These are phyloP conservation scores for Anguilla marmorata DNA, from an alignment of 2,797 vertebrate genomes.

Conservation along the genomic window DNA sequence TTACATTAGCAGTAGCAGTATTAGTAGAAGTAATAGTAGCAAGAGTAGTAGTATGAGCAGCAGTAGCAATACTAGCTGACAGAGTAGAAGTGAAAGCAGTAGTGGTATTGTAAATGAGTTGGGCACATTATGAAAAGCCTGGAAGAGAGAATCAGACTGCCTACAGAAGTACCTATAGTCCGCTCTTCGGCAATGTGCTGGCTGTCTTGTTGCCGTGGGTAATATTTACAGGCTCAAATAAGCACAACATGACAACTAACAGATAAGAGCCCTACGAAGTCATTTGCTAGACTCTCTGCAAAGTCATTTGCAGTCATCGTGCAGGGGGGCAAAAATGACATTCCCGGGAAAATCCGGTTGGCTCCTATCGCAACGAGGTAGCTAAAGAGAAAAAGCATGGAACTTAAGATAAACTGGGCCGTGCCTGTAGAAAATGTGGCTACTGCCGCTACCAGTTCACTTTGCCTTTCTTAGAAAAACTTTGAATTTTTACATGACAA, in stretches of 20 bases:
- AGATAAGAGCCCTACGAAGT: conserved; percentile 56
- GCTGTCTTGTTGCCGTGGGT: conserved; percentile 31
- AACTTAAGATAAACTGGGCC: conserved; percentile 15
- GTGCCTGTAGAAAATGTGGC: conserved; percentile 1
- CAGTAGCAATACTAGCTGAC: not conserved
- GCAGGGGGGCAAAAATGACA: conserved; percentile 60
- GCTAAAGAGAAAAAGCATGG: conserved; percentile 22
- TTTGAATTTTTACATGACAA: not conserved
- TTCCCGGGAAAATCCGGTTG: conserved; percentile 53
- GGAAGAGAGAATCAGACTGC: not conserved
- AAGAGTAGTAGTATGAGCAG: not conserved
- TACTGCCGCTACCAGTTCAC: not conserved
- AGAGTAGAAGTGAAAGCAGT: not conserved
- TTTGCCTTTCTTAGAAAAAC: not conserved
- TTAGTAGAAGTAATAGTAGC: not conserved
- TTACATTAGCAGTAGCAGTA: not conserved
- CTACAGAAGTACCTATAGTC: not conserved
- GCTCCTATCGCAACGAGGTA: conserved; percentile 24
- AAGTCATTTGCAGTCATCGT: conserved; percentile 64
- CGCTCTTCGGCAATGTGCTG: not conserved
- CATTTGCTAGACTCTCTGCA: conserved; percentile 51
- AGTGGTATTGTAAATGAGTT: not conserved
- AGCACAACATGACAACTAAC: conserved; percentile 56
- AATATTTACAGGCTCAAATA: conserved; percentile 52
- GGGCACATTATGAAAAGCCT: not conserved